phyloP scores from a whole-genome alignment of 1,140 invertebrate species.

The Ganaspis sp. region DNA sequence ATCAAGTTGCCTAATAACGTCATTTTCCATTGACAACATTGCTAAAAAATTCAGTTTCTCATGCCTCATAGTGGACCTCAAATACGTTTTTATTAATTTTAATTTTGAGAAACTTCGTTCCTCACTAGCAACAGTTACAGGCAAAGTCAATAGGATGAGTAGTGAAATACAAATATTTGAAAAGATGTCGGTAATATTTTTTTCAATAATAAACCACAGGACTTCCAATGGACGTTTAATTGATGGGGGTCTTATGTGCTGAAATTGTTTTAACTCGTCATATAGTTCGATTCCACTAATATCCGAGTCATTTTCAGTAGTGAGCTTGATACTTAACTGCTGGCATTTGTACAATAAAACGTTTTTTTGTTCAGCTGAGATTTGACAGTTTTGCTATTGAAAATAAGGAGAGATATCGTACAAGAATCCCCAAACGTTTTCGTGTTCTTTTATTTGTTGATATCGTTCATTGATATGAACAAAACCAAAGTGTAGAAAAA shows the following conservation, averaged over 20 bases:
- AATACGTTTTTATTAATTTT: neutral
- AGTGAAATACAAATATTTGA: neutral
- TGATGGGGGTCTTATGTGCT: neutral
- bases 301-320: neutral
- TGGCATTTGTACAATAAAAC: neutral
- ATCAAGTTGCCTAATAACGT: too few species aligned
- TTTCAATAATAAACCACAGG: neutral
- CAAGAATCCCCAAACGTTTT: neutral
- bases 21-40: too few species aligned
- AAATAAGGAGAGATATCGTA: neutral
- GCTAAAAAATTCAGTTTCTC: too few species aligned
- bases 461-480: conserved; percentile 17
- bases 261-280: neutral
- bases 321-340: neutral
- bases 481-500: conserved; percentile 29
- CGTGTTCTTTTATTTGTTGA: neutral
- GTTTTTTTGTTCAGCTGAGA: neutral
- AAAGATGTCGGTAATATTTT: neutral
- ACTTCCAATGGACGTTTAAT: neutral
- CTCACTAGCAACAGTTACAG: neutral
- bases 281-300: neutral
- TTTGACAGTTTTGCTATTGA: neutral
- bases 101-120: too few species aligned
- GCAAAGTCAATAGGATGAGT: neutral
- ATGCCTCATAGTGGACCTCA: too few species aligned